phyloP scores from a whole-genome alignment of 1,140 invertebrate genomes.

The Dinoponera quadriceps region DNA sequence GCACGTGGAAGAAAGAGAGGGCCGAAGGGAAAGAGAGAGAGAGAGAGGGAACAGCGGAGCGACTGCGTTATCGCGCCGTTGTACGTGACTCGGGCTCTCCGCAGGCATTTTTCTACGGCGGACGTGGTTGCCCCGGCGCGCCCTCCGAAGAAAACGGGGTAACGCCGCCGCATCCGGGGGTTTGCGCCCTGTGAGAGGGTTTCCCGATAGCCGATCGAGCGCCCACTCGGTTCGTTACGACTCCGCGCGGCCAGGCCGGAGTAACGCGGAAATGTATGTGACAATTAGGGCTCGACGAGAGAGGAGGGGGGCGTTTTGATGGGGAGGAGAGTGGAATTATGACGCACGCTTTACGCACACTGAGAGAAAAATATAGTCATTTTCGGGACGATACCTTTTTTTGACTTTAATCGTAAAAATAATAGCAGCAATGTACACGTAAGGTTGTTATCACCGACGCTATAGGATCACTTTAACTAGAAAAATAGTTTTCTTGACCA shows the following conservation, averaged over 20 bases:
- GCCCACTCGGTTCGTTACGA: conserved; percentile 26
- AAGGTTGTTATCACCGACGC: too few relatives aligned
- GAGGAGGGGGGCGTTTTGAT: background rate
- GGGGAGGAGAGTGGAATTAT: conserved; percentile 1
- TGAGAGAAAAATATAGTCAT: too few relatives aligned
- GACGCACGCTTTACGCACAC: too few relatives aligned
- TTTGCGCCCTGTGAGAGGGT: conserved; percentile 12
- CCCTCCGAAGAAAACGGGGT: conserved; percentile 32
- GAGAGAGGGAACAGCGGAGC: conserved; percentile 38
- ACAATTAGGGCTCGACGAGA: conserved; percentile 13
- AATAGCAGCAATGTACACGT: too few relatives aligned
- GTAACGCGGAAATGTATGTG: conserved; percentile 3
- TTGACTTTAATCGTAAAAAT: too few relatives aligned
- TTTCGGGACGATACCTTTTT: too few relatives aligned
- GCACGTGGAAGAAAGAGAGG: too few relatives aligned
- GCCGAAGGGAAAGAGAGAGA: background rate
- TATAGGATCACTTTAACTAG: too few relatives aligned
- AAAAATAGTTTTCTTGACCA: too few relatives aligned
- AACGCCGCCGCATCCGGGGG: background rate
- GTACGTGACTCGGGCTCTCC: conserved; percentile 78
- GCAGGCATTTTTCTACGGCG: conserved; percentile 69
- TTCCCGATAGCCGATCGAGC: conserved; percentile 55
- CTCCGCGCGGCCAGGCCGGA: background rate
- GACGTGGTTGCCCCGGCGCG: conserved; percentile 28
- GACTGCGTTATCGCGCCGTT: conserved; percentile 77